phyloP scores from a whole-genome alignment of 2,113 vertebrate genomes.

The Elanoides forficatus region DNA sequence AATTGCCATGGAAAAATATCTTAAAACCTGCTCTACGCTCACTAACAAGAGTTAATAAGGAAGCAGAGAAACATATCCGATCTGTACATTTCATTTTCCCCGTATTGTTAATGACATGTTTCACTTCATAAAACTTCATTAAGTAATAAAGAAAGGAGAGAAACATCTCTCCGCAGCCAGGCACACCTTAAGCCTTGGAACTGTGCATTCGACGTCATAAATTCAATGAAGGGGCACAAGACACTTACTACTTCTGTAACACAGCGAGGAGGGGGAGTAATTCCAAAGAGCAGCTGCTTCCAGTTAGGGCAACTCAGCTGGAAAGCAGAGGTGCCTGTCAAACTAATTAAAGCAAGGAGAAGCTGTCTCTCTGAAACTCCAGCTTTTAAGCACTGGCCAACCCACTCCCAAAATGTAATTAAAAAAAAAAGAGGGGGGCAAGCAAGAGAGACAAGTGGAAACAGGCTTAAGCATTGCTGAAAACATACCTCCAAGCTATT shows the following conservation, averaged over 20 bases:
- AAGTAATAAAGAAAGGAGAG: background rate
- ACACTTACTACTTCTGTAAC: background rate
- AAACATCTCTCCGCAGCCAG: background rate
- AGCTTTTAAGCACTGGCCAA: slow-evolving; percentile 29
- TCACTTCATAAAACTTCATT: slow-evolving; percentile 1
- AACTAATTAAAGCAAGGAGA: slow-evolving; percentile 5
- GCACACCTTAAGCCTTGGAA: background rate
- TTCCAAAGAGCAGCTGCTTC: slow-evolving; percentile 34
- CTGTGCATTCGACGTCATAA: background rate
- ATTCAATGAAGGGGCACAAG: background rate
- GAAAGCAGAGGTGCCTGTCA: slow-evolving; percentile 20
- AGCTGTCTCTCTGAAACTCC: background rate
- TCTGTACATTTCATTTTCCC: background rate
- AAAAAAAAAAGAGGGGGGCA: background rate
- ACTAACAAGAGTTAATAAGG: background rate
- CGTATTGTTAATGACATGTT: background rate
- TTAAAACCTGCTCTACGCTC: background rate
- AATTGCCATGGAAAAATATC: background rate
- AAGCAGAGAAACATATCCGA: background rate
- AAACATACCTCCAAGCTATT: slow-evolving; percentile 52
- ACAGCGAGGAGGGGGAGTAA: background rate
- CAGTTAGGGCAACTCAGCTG: slow-evolving; percentile 21
- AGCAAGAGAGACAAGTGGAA: slow-evolving; percentile 11
- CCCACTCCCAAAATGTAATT: background rate
- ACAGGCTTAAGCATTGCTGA: slow-evolving; percentile 26